Evolutionary conservation across 53 echinoderm and acorn worm genomes (phyloP).

Genomic region (Astropecten irregularis): DNA sequence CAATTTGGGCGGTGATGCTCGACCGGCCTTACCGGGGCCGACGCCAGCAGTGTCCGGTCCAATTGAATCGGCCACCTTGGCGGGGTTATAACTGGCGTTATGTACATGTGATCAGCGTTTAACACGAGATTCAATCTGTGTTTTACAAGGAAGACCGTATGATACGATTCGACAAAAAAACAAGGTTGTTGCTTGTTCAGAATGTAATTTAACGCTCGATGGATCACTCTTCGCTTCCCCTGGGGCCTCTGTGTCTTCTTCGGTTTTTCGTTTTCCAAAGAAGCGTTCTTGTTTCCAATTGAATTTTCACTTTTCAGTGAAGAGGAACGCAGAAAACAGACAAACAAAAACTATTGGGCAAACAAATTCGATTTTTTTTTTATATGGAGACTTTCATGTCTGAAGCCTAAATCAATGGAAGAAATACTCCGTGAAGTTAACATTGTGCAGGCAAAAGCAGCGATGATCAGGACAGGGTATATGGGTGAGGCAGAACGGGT

Average conservation of each 20-base stretch:
- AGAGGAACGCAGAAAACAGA: too few species aligned
- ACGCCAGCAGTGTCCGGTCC: slow-evolving; percentile 55
- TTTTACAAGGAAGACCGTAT: not conserved
- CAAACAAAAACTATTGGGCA: too few species aligned
- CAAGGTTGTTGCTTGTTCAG: slow-evolving; percentile 40
- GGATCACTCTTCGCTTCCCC: slow-evolving; percentile 2
- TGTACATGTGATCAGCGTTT: slow-evolving; percentile 1
- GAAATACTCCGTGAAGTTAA: too few species aligned
- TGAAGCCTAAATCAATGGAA: too few species aligned
- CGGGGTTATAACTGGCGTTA: slow-evolving; percentile 39
- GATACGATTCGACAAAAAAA: not conserved
- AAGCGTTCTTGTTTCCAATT: too few species aligned
- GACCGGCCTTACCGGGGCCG: slow-evolving; percentile 19
- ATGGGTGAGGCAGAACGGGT: too few species aligned
- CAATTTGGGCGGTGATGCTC: slow-evolving; percentile 31
- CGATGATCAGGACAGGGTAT: too few species aligned
- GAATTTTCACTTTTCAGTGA: too few species aligned
- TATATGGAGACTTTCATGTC: too few species aligned
- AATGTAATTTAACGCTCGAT: slow-evolving; percentile 31
- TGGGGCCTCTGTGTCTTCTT: not conserved
- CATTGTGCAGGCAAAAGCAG: too few species aligned
- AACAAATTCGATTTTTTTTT: too few species aligned
- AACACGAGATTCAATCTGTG: not conserved
- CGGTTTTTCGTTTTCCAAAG: too few species aligned
- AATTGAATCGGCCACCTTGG: not conserved